Conservation (phyloP, 1,140 invertebrate species). For the Steinernema feltiae region DNA sequence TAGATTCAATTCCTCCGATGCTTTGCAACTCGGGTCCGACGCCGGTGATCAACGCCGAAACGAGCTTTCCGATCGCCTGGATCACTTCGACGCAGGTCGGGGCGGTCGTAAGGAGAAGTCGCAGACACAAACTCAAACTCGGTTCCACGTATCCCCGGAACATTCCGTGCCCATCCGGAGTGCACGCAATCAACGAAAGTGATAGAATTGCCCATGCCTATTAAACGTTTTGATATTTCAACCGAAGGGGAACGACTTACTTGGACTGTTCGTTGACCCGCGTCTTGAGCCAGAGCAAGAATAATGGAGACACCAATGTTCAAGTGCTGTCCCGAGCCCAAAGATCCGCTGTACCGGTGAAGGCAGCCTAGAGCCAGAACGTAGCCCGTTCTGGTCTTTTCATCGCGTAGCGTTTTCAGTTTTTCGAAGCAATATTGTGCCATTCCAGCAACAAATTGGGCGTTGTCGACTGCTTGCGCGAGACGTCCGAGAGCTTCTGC, state of each 20-base stretch:
- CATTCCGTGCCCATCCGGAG: slow-evolving; percentile 80
- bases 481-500: slow-evolving; percentile 80
- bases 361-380: slow-evolving; percentile 84
- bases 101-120: slow-evolving; percentile 79
- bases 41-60: slow-evolving; percentile 65
- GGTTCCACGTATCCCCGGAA: slow-evolving; percentile 93
- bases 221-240: slow-evolving; percentile 27
- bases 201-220: slow-evolving; percentile 93
- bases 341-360: slow-evolving; percentile 78
- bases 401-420: slow-evolving; percentile 78
- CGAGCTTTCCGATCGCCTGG: slow-evolving; percentile 78
- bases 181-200: slow-evolving; percentile 86
- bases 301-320: slow-evolving; percentile 88
- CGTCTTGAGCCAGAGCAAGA: slow-evolving; percentile 85
- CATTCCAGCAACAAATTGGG: slow-evolving; percentile 76
- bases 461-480: slow-evolving; percentile 77
- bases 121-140: slow-evolving; percentile 77
- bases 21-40: slow-evolving; percentile 89
- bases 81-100: slow-evolving; percentile 84
- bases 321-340: slow-evolving; percentile 83
- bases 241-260: slow-evolving; percentile 60
- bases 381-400: slow-evolving; percentile 79
- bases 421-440: slow-evolving; percentile 82
- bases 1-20: slow-evolving; percentile 64
- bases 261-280: slow-evolving; percentile 79